These are phyloP conservation scores for Cyprinodon variegatus DNA, from an alignment of 2,113 vertebrate genomes.

Conservation along the genomic window DNA sequence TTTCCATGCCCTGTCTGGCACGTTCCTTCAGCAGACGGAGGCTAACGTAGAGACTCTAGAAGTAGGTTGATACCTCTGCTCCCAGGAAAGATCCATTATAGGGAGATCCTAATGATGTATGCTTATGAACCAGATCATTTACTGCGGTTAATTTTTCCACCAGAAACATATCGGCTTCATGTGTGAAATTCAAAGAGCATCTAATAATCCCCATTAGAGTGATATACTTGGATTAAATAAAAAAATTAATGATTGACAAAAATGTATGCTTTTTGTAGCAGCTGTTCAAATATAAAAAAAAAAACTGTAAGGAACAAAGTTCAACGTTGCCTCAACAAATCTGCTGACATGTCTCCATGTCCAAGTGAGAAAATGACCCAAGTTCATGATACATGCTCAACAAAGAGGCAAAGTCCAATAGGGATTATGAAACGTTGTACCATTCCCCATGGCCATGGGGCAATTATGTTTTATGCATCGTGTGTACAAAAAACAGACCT, in stretches of 20 bases:
- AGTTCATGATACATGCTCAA: neutral
- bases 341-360: neutral
- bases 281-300: neutral
- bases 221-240: too few species aligned
- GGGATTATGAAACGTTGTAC: neutral
- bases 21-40: constrained; percentile 14
- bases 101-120: constrained; percentile 52
- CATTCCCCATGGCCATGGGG: neutral
- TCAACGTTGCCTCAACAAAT: neutral
- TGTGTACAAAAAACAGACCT: neutral
- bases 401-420: neutral
- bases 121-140: constrained; percentile 43
- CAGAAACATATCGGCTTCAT: constrained; percentile 27
- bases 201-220: too few species aligned
- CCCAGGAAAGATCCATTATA: constrained; percentile 64
- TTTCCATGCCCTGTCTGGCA: constrained; percentile 13
- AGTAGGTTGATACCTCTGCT: constrained; percentile 58
- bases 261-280: neutral
- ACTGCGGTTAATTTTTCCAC: constrained; percentile 20
- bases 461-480: neutral
- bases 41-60: constrained; percentile 58
- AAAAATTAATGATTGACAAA: neutral
- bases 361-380: neutral
- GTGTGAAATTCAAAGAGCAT: neutral
- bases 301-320: neutral